Base-by-base conservation (phyloP, 2,888 invertebrate species). In the Hipparchia semele region DNA sequence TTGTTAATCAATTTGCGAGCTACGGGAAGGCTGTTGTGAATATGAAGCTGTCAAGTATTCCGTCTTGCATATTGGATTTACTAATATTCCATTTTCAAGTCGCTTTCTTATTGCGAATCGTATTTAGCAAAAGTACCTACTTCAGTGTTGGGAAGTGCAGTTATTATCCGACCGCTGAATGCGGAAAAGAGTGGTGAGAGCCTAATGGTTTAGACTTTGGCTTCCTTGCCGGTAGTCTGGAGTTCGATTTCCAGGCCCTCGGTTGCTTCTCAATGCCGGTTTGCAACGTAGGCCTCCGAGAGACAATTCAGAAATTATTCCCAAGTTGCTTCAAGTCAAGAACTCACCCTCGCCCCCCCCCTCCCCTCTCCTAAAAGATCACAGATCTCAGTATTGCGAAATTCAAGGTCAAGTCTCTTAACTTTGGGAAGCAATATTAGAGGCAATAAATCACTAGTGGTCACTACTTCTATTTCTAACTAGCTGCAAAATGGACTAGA, bases 1-100 rank as follows among this genome's bases (percentile, higher is more conserved):
- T 80, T 83, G 82, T 88, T 91, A 90, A 91, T 92, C 88, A 92
- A 92, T 92, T 92, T 90, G 85, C 85, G 77, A 81, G 81, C 83
- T 83, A 84, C 86, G 85, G 83, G 81, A 65, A 78, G 79, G 78
- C 77, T 81, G 78, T 76, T 80, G 80, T 76, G 80, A 83, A 83
- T 82, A 81, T 81, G 78, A 80, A 80, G 79, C 79, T 75, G 79
- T 80, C 79, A 75, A 49, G 71, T 70, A 76, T 64, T 53, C 74
- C n/a, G 68, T 72, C 72, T 73, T 54, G 71, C 73, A 67, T 77
- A 72, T 76, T 75, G 77, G 71, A 71, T 75, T 74, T 68, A 68
- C 71, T 75, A 77, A 78, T 75, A 60, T 73, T 49, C 68, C 70
- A 68, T 70, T 76, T 71, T 78, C 64, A 71, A 75, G 71, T 45